These are phyloP conservation scores for Laothoe populi DNA, from an alignment of 2,888 invertebrate species.

Conservation along the genomic window DNA sequence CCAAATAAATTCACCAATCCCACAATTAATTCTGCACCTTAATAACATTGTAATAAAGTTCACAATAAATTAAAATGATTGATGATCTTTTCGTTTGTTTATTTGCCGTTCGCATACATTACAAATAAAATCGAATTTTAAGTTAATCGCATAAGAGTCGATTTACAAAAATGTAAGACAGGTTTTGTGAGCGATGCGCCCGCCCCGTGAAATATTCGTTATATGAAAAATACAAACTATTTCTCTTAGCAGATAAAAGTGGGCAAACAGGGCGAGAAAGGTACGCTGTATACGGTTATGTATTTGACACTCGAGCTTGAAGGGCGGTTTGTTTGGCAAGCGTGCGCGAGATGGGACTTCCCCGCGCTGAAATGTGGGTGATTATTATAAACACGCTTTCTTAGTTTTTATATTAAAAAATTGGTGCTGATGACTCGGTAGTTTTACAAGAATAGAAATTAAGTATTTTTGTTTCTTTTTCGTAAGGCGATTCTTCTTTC, in stretches of 20 bases:
- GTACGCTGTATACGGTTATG: slow-evolving; percentile 14
- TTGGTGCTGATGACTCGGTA: neutral
- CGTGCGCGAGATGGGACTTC: neutral
- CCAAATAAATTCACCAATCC: neutral
- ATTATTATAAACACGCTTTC: neutral
- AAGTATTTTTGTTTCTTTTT: no score
- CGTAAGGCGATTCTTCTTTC: no score
- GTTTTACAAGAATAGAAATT: neutral
- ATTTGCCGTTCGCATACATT: neutral
- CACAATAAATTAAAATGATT: slow-evolving; percentile 1
- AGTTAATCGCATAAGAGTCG: neutral
- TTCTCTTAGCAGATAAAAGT: slow-evolving; percentile 19
- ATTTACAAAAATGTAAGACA: neutral
- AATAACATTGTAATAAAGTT: slow-evolving; percentile 4
- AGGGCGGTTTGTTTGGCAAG: neutral
- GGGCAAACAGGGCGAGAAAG: slow-evolving; percentile 10
- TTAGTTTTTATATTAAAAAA: neutral
- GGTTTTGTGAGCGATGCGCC: slow-evolving; percentile 31
- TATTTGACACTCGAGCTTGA: slow-evolving; percentile 10
- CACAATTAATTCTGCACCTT: slow-evolving; percentile 9
- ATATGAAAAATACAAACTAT: slow-evolving; percentile 18
- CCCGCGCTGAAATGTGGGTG: neutral
- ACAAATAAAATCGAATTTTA: neutral
- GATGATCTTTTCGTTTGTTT: slow-evolving; percentile 30
- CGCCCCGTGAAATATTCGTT: slow-evolving; percentile 15